A percentile compares a stretch with the other conserved stretches of the same genome.
These are phyloP conservation scores for Heterotilapia buettikoferi DNA, from an alignment of 2,113 vertebrate genomes.

Conservation along the genomic window DNA sequence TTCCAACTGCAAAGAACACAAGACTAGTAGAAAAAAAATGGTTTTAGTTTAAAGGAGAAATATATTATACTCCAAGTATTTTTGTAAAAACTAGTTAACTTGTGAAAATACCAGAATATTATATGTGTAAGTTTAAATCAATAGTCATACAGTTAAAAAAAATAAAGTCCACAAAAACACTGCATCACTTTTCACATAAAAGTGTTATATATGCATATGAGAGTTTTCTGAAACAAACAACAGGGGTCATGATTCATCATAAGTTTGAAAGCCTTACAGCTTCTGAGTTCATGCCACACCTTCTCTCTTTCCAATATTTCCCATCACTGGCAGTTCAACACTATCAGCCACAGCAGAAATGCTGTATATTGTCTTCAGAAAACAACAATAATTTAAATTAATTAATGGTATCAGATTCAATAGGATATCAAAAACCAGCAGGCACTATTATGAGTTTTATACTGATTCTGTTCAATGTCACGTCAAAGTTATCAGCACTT, in stretches of 20 bases:
- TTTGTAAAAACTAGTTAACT: not conserved
- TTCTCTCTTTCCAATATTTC: not conserved
- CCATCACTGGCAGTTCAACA: not conserved
- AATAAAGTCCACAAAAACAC: not conserved
- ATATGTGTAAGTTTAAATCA: not conserved
- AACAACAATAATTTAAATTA: constrained; percentile 65
- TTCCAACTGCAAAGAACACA: not conserved
- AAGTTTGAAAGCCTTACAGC: constrained; percentile 8
- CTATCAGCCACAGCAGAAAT: constrained; percentile 55
- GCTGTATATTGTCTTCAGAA: constrained; percentile 41
- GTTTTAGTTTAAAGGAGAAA: not conserved
- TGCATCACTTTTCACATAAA: not conserved
- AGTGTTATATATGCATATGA: not conserved
- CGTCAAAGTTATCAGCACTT: constrained; percentile 64
- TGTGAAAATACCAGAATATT: not conserved
- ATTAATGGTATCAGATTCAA: constrained; percentile 60
- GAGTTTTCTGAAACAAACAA: not conserved
- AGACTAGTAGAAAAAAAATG: not conserved
- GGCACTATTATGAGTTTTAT: constrained; percentile 54
- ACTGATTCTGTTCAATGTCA: constrained; percentile 63
- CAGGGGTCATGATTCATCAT: constrained; percentile 12
- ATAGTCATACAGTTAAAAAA: not conserved
- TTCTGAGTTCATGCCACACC: not conserved
- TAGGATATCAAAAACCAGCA: constrained; percentile 60
- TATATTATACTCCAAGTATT: not conserved